These are phyloP conservation scores for Sander vitreus DNA, from an alignment of 2,113 vertebrate species.

Conservation along the genomic window DNA sequence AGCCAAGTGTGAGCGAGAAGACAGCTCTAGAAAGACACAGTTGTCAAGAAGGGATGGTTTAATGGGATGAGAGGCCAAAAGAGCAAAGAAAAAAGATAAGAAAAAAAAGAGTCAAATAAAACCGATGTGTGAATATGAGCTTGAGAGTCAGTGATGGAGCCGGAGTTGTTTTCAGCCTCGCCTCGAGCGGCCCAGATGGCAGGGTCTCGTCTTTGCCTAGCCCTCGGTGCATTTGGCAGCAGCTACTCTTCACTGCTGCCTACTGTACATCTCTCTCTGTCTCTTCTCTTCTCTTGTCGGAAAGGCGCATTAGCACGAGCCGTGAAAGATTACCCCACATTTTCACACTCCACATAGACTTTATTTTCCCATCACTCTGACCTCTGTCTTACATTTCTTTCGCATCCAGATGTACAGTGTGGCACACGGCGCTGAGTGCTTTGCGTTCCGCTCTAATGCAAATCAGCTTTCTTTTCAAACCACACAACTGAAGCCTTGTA, in stretches of 20 bases:
- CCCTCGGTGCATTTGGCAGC: constrained; percentile 79
- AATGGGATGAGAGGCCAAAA: constrained; percentile 48
- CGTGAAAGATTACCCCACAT: constrained; percentile 55
- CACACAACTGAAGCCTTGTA: constrained; percentile 3
- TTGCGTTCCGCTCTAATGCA: constrained; percentile 3
- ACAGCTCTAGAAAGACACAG: constrained; percentile 40
- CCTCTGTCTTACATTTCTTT: constrained; percentile 23
- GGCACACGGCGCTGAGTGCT: neutral
- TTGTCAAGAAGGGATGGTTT: constrained; percentile 44
- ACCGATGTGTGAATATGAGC: constrained; percentile 32
- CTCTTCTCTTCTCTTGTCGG: constrained; percentile 20
- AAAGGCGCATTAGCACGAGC: constrained; percentile 42
- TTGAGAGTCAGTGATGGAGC: constrained; percentile 47
- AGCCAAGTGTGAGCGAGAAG: constrained; percentile 23
- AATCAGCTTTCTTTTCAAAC: constrained; percentile 2
- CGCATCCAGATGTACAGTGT: constrained; percentile 19
- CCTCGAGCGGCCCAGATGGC: constrained; percentile 80
- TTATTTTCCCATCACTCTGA: constrained; percentile 37
- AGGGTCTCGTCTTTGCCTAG: constrained; percentile 68
- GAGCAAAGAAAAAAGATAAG: neutral
- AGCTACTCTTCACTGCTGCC: constrained; percentile 70
- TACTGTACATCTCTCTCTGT: constrained; percentile 53
- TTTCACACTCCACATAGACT: constrained; percentile 26
- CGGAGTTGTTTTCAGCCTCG: constrained; percentile 77
- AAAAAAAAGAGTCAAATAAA: neutral